Evolutionary conservation across 2,797 vertebrate genomes (phyloP), one percentile per base, ranked within the genome.

Genomic region (Danio jaintianensis): DNA sequence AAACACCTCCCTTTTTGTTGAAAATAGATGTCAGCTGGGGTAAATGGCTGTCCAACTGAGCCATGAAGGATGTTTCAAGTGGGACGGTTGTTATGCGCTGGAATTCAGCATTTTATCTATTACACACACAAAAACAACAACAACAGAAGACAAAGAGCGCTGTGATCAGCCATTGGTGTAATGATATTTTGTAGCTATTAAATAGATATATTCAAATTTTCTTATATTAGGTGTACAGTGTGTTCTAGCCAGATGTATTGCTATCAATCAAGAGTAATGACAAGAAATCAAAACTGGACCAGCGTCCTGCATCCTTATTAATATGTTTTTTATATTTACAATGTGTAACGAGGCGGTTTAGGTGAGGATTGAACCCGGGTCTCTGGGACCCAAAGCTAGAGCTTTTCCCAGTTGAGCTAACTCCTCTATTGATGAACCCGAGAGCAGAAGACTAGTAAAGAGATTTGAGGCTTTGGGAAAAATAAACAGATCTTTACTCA

Each of bases 51-150:
- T 80, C 78, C 62, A 74, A 73, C 68, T 45, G 69, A 45, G 59
- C 79, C 68, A 84, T 80, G 74, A 84, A 81, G 50, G 74, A 84
- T 13, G 68, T 56, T 66, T 81, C 43, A 55, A 84, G 79, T 78
- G 80, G 61, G 59, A 56, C 4, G 12, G 38, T 56, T 69, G 45
- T 80, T 74, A 79, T 71, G 67, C 77, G 42, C 52, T 80, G 45
- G 67, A 72, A 62, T 71, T 80, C 69, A 55, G 58, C 58, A 58
- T 40, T 59, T 61, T n/a, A 72, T 53, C 47, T 66, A 63, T 77
- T 67, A 77, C 63, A 77, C 43, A 77, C 43, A 67, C 16, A 67
- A 77, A 64, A 47, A 76, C 4, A 48, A 50, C 18, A 20, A 18
- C 8, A 55, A 55, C 18, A 55, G 53, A 20, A 55, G 53, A 55